Percentiles rank a stretch among this genome's conserved stretches.
phyloP scores from a whole-genome alignment of 1,140 invertebrate genomes.

The Caenorhabditis remanei region DNA sequence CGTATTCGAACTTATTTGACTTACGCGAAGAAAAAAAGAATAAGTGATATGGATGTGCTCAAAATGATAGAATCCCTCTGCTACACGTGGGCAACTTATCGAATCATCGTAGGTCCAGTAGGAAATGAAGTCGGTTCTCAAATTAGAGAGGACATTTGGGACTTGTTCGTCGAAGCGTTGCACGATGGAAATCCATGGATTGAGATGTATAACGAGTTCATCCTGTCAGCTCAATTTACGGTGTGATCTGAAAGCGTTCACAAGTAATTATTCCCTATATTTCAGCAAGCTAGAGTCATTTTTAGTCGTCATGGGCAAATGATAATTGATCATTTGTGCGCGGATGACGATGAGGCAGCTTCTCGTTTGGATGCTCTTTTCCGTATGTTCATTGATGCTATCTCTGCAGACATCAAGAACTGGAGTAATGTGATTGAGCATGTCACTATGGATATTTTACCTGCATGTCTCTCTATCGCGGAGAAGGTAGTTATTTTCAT shows the following conservation, averaged over 20 bases:
- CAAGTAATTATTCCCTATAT: not conserved
- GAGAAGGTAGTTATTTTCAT: not conserved
- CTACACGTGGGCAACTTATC: conserved; percentile 35
- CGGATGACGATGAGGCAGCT: not conserved
- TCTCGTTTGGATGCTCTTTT: conserved; percentile 4
- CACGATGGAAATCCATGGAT: conserved; percentile 34
- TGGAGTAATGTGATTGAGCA: conserved; percentile 29
- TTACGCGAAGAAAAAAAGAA: not conserved
- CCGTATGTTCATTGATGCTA: conserved; percentile 23
- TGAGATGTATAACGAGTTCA: conserved; percentile 39
- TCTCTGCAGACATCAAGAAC: conserved; percentile 7
- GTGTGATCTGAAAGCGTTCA: not conserved
- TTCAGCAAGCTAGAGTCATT: conserved; percentile 47
- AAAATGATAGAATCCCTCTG: conserved; percentile 24
- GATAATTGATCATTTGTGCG: conserved; percentile 15
- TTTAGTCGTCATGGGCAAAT: conserved; percentile 25
- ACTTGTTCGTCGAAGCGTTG: conserved; percentile 29
- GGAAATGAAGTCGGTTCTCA: not conserved
- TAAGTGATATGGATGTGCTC: conserved; percentile 12
- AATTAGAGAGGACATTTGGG: conserved; percentile 10
- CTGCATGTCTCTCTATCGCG: not conserved
- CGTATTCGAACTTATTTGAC: conserved; percentile 30
- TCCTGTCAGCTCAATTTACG: not conserved
- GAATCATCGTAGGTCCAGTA: conserved; percentile 8
- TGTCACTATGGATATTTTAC: conserved; percentile 1